Evolutionary conservation across 2,113 vertebrate species (phyloP).

Genomic region (Oncorhynchus kisutch): DNA sequence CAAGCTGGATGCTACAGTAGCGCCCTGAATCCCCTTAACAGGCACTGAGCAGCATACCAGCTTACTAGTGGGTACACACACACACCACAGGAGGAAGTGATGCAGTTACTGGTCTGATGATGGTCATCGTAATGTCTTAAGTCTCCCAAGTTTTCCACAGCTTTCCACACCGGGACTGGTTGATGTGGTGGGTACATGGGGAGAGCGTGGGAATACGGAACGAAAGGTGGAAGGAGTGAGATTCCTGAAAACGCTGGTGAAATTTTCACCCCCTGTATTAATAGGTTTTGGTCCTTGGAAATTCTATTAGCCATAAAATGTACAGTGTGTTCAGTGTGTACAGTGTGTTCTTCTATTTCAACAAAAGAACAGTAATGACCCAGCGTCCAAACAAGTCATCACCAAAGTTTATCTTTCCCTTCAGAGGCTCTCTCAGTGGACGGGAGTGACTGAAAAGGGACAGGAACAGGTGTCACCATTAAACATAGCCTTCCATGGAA

Average conservation of each 20-base stretch:
- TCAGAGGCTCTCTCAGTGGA: slow-evolving; percentile 32
- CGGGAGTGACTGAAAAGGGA: slow-evolving; percentile 52
- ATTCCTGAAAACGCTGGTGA: slow-evolving; percentile 77
- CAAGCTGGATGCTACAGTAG: slow-evolving; percentile 39
- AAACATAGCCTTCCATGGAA: slow-evolving; percentile 65
- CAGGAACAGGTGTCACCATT: slow-evolving; percentile 71
- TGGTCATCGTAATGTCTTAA: not conserved
- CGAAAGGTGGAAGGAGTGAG: slow-evolving; percentile 72
- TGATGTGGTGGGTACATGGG: slow-evolving; percentile 47
- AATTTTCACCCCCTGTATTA: slow-evolving; percentile 81
- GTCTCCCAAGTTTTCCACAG: no score
- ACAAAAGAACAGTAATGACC: slow-evolving; percentile 60
- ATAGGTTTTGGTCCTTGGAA: slow-evolving; percentile 88
- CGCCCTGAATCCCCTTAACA: slow-evolving; percentile 48
- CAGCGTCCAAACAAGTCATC: slow-evolving; percentile 59
- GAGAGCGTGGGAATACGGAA: slow-evolving; percentile 74
- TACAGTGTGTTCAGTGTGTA: slow-evolving; percentile 63
- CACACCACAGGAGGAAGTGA: not conserved
- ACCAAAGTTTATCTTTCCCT: slow-evolving; percentile 53
- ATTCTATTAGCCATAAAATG: slow-evolving; percentile 95
- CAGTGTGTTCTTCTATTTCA: slow-evolving; percentile 76
- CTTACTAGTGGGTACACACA: slow-evolving; percentile 22
- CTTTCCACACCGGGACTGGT: slow-evolving; percentile 3
- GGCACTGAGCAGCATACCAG: slow-evolving; percentile 24
- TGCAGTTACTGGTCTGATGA: not conserved